Evolutionary conservation across 1,140 invertebrate genomes (phyloP).

Genomic region (Drosophila varians): DNA sequence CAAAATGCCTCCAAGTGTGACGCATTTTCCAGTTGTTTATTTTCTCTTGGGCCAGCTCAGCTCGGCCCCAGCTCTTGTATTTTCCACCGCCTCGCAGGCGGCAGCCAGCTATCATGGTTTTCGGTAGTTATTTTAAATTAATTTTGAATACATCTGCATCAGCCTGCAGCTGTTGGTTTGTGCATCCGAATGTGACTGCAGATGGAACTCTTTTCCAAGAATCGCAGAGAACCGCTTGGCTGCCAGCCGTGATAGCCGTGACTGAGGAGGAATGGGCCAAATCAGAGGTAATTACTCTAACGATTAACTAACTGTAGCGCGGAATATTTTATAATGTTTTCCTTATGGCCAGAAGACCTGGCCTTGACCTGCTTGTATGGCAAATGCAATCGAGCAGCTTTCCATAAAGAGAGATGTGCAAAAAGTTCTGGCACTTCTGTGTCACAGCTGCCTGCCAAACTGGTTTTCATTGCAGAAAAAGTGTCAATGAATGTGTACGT

Average conservation of each 20-base stretch:
- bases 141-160: conserved; percentile 62
- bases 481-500: conserved; percentile 26
- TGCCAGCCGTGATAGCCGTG: conserved; percentile 2
- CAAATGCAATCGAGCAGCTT: conserved; percentile 38
- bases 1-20: conserved; percentile 75
- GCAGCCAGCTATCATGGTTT: conserved; percentile 49
- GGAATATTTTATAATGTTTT: conserved; percentile 22
- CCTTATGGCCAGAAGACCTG: conserved; percentile 7
- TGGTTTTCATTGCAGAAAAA: conserved; percentile 24
- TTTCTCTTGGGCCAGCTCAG: conserved; percentile 29
- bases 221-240: conserved; percentile 26
- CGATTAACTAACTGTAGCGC: conserved; percentile 37
- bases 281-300: conserved; percentile 18
- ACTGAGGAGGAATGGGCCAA: neutral
- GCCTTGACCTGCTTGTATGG: conserved; percentile 67
- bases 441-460: conserved; percentile 45
- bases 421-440: conserved; percentile 48
- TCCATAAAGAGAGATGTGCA: conserved; percentile 44
- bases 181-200: conserved; percentile 56
- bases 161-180: conserved; percentile 43
- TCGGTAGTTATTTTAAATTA: conserved; percentile 74
- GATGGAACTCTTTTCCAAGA: conserved; percentile 44
- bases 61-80: conserved; percentile 26
- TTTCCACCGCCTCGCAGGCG: conserved; percentile 52
- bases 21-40: conserved; percentile 57